These are phyloP conservation scores for Camponotus floridanus DNA, from an alignment of 1,140 invertebrate genomes.

Conservation along the genomic window DNA sequence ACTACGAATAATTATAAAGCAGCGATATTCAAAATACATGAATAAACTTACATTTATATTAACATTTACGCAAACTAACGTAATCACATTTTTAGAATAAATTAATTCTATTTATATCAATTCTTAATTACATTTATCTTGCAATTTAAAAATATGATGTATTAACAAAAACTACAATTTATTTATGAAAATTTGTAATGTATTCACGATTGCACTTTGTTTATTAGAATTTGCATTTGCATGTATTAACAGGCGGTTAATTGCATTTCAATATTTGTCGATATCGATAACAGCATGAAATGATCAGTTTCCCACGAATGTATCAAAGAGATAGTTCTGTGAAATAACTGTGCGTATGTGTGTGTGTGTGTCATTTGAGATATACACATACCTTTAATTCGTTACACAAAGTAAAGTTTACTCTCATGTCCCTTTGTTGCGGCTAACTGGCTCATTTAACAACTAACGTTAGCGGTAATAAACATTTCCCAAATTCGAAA, in stretches of 20 bases:
- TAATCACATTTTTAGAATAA: not conserved
- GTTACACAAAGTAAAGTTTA: not conserved
- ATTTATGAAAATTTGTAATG: not conserved
- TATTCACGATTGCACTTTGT: not conserved
- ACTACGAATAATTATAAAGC: not conserved
- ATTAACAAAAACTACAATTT: not conserved
- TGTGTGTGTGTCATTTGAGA: not conserved
- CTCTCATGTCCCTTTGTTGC: not conserved
- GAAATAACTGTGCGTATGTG: not conserved
- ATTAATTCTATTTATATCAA: not conserved
- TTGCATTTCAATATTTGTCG: constrained; percentile 17
- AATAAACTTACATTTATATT: not conserved
- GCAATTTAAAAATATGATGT: not conserved
- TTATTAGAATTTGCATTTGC: not conserved
- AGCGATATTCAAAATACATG: not conserved
- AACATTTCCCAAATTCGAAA: constrained; percentile 38
- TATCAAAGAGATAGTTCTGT: not conserved
- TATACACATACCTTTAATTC: constrained; percentile 7
- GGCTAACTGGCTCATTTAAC: constrained; percentile 36
- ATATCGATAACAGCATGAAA: constrained; percentile 3
- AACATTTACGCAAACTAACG: not conserved
- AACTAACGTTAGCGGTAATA: constrained; percentile 10
- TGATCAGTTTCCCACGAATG: not conserved
- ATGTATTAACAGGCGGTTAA: constrained; percentile 9
- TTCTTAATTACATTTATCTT: not conserved